Percentiles rank a stretch among this genome's conserved stretches.
Conservation (phyloP, 2,888 invertebrate species). For the Torymus tubicola region DNA sequence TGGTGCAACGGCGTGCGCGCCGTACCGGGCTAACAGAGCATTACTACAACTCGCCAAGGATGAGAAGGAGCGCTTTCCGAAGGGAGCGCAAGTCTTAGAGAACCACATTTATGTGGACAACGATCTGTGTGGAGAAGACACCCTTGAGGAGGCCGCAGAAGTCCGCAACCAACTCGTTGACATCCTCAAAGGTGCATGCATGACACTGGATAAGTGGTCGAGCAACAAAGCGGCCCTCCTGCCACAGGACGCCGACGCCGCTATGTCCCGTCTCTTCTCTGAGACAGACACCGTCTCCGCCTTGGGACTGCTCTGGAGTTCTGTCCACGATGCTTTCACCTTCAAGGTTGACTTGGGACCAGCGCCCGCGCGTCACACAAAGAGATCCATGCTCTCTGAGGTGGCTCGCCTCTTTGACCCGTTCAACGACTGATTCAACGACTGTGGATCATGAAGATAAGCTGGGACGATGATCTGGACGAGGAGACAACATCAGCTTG, state of each 20-base stretch:
- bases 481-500: too few relatives aligned
- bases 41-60: slow-evolving; percentile 39
- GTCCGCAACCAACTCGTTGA: neutral
- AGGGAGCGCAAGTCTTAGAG: slow-evolving; percentile 8
- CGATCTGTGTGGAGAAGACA: neutral
- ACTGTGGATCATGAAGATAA: neutral
- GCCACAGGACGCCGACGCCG: neutral
- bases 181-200: neutral
- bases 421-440: neutral
- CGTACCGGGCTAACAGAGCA: slow-evolving; percentile 30
- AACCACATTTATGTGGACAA: slow-evolving; percentile 49
- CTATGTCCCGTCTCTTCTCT: too few relatives aligned
- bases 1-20: slow-evolving; percentile 25
- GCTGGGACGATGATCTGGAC: neutral
- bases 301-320: too few relatives aligned
- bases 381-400: neutral
- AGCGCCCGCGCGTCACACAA: too few relatives aligned
- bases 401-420: slow-evolving; percentile 39
- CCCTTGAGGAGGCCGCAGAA: neutral
- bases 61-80: slow-evolving; percentile 25
- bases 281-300: too few relatives aligned
- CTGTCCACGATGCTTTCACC: too few relatives aligned
- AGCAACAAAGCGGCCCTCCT: neutral
- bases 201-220: neutral
- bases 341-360: too few relatives aligned